Evolutionary conservation across 2,888 invertebrate species (phyloP), one percentile per base, ranked within the genome.

Genomic region (Germaria angustata): DNA sequence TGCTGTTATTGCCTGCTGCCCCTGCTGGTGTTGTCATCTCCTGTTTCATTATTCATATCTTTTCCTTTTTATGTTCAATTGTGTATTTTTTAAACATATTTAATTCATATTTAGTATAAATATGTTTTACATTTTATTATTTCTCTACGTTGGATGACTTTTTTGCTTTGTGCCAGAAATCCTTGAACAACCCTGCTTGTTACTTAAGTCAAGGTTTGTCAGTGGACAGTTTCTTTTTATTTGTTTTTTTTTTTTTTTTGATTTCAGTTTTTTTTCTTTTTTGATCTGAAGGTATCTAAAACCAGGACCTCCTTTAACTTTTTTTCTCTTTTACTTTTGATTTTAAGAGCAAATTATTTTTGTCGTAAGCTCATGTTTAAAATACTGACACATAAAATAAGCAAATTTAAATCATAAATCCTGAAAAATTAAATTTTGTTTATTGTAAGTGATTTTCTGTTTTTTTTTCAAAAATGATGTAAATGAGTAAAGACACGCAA

Each of bases 61-160:
- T 32, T 57, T 44, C 53, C 24, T 44, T 41, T 55, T 36, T 55
- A 55, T 46, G n/a, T 63, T 73, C 51, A 55, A 9, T 68, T 51
- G 32, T 61, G n/a, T 65, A 32, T 34, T 49, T 46, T 32, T 36
- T 15, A 4, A 61, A 15, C 36, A 44, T 63, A 28, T 68, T 68
- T 66, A 66, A 68, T 57, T 49, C 39, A 76, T 68, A 72, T 71
- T 66, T 68, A 75, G 51, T 71, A 66, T 66, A 79, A 79, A 71
- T 61, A 75, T 66, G 59, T 75, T 59, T 75, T 44, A 51, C 49
- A 34, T 71, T 44, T 51, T 61, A 59, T 61, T 61, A 32, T 68
- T 55, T 41, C 46, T 55, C 15, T 32, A 39, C 20, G 11, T 46
- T 61, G 69, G 68, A 44, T 7, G 44, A 51, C 9, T 36, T 8